Conservation (phyloP, 2,113 vertebrate species). For the Lagopus leucura region DNA sequence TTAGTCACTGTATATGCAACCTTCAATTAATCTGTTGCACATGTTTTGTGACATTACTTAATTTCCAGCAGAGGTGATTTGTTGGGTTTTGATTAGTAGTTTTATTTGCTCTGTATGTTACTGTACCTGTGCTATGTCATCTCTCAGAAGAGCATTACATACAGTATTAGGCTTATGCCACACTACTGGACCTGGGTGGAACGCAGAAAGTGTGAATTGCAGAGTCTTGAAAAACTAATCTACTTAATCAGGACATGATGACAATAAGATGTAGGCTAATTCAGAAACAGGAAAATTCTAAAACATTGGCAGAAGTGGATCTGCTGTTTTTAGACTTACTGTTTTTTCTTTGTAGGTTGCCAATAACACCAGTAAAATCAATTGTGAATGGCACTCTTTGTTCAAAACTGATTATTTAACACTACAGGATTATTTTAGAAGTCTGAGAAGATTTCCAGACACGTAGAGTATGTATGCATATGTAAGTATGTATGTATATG, state of each 20-base stretch:
- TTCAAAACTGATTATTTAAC: neutral
- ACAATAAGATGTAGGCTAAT: neutral
- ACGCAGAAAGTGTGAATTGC: neutral
- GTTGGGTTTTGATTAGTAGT: neutral
- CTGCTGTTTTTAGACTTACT: neutral
- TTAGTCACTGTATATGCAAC: neutral
- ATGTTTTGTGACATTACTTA: conserved; percentile 17
- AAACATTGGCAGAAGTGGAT: neutral
- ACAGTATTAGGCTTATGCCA: neutral
- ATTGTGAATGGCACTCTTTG: neutral
- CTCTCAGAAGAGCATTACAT: neutral
- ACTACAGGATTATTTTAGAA: neutral
- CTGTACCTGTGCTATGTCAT: neutral
- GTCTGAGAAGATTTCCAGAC: neutral
- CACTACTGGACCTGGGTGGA: neutral
- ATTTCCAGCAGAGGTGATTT: neutral
- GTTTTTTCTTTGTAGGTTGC: neutral
- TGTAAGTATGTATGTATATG: too few relatives aligned
- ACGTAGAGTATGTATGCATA: neutral
- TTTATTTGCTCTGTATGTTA: neutral
- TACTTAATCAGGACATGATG: neutral
- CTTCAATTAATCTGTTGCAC: conserved; percentile 3
- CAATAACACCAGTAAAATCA: neutral
- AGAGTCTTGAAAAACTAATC: neutral
- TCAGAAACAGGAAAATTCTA: neutral